phyloP scores from a whole-genome alignment of 2,888 invertebrate species.

The Chaetoderma sp. region DNA sequence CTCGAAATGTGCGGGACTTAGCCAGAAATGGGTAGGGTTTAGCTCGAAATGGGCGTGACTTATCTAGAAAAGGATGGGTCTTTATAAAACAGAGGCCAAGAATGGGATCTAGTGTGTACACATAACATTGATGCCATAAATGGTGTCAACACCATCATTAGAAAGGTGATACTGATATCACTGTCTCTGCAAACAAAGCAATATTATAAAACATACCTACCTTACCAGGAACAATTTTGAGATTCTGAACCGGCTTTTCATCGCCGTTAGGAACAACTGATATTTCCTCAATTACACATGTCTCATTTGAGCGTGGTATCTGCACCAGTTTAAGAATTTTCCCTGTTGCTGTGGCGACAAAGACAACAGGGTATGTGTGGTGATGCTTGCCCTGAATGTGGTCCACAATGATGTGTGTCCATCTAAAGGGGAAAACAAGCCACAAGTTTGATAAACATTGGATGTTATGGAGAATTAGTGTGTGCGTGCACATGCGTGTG shows the following conservation, averaged over 20 bases:
- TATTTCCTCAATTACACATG: slow-evolving; percentile 90
- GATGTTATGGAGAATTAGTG: neutral
- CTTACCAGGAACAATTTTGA: neutral
- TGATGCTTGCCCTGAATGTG: slow-evolving; percentile 80
- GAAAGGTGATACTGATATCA: too few relatives aligned
- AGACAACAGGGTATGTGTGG: slow-evolving; percentile 80
- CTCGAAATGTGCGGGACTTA: too few relatives aligned
- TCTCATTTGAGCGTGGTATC: slow-evolving; percentile 77
- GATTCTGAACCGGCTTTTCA: too few relatives aligned
- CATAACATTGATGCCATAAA: too few relatives aligned
- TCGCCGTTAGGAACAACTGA: slow-evolving; percentile 74
- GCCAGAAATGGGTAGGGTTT: too few relatives aligned
- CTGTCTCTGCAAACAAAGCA: too few relatives aligned
- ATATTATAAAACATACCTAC: neutral
- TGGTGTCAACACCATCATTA: too few relatives aligned
- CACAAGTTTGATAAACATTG: neutral
- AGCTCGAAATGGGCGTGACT: too few relatives aligned
- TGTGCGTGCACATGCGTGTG: too few relatives aligned
- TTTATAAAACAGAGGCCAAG: too few relatives aligned
- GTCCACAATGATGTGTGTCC: slow-evolving; percentile 80
- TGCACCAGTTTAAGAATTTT: slow-evolving; percentile 85
- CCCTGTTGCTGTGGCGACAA: slow-evolving; percentile 82
- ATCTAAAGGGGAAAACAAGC: slow-evolving; percentile 46
- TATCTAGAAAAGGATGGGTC: too few relatives aligned
- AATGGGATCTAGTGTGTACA: too few relatives aligned